Evolutionary conservation across 2,888 invertebrate species (phyloP).

Genomic region (Aphrophora alni): DNA sequence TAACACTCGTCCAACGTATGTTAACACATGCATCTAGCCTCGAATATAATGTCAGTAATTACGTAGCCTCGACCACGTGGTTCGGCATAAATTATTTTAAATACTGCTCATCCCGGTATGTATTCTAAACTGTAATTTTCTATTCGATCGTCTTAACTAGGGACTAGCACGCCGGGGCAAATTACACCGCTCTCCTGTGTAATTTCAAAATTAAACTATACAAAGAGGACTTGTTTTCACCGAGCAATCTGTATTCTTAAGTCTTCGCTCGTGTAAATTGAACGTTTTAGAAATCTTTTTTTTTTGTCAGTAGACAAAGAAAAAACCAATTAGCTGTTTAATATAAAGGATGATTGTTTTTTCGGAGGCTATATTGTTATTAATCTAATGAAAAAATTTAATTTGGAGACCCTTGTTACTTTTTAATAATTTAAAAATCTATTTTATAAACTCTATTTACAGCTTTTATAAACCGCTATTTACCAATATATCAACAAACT

Average conservation of each 20-base stretch:
- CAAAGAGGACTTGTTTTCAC: background rate
- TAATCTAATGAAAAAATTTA: no score
- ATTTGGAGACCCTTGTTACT: no score
- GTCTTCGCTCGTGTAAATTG: no score
- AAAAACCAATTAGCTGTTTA: no score
- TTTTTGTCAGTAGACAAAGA: no score
- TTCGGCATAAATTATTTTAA: constrained; percentile 4
- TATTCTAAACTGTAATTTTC: constrained; percentile 9
- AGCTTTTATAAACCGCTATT: no score
- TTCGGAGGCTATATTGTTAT: no score
- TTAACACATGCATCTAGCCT: background rate
- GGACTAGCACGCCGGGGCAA: background rate
- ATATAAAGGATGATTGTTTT: no score
- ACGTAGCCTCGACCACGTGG: background rate
- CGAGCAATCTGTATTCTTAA: background rate
- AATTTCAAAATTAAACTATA: background rate
- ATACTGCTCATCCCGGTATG: background rate
- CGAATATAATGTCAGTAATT: background rate
- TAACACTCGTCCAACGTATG: background rate
- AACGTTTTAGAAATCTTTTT: no score
- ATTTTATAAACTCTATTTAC: no score
- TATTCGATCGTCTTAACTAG: constrained; percentile 5
- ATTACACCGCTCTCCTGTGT: background rate
- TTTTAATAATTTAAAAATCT: no score
- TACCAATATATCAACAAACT: no score